Percentiles rank a stretch among this genome's conserved stretches.
Conservation (phyloP, 2,888 invertebrate genomes). For the Pelosia muscerda region DNA sequence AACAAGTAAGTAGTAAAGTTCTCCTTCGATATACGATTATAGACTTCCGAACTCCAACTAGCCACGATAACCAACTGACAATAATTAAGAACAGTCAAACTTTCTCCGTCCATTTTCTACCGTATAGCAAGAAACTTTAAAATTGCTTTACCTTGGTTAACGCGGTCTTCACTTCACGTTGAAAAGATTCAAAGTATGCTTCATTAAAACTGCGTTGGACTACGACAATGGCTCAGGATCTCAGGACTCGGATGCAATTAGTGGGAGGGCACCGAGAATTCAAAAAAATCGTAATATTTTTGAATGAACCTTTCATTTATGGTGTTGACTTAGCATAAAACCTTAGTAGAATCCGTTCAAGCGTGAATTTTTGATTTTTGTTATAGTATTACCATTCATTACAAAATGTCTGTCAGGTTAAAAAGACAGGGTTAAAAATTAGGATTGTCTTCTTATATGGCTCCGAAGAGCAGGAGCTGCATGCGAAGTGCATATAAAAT, state of each 20-base stretch:
- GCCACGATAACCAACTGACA: constrained; percentile 69
- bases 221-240: constrained; percentile 72
- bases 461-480: too few species aligned
- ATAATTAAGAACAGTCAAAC: constrained; percentile 74
- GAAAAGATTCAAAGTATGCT: constrained; percentile 78
- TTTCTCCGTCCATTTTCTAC: constrained; percentile 67
- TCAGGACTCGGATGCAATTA: constrained; percentile 77
- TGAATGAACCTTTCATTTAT: constrained; percentile 34
- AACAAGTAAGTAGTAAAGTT: constrained; percentile 18
- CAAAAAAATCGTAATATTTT: constrained; percentile 37
- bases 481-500: too few species aligned
- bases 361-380: not conserved
- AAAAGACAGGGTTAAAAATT: too few species aligned
- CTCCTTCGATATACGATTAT: constrained; percentile 46
- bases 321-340: constrained; percentile 12
- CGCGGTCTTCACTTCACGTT: constrained; percentile 60
- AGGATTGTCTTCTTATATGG: too few species aligned
- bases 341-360: not conserved
- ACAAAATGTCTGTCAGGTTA: too few species aligned
- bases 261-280: constrained; percentile 45
- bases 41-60: constrained; percentile 47
- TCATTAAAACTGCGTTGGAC: constrained; percentile 76
- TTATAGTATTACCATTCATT: not conserved
- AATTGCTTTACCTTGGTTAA: constrained; percentile 73
- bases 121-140: constrained; percentile 69